Evolutionary conservation across 2,113 vertebrate genomes (phyloP), one percentile per base, ranked within the genome.

Genomic region (Myanophis thanlyinensis): DNA sequence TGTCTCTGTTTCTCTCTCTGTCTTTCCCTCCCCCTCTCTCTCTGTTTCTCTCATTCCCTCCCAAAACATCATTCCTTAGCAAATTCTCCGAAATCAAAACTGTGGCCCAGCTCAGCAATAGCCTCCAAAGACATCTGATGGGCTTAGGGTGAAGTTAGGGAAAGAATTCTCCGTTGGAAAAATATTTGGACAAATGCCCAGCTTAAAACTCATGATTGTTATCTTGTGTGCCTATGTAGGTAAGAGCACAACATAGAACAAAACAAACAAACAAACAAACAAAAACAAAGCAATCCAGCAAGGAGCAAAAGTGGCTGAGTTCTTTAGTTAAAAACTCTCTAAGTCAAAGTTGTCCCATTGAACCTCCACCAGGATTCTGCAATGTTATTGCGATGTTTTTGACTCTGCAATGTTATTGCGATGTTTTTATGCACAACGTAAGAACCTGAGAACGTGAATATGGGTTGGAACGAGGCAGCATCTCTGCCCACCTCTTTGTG

Each of bases 401-500:
- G 13, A 47, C 0, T 7, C 25, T 96, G 27, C 62, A 35, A 18
- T 67, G 30, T 96, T 96, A 94, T 94, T 40, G 89, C 85, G 7
- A 52, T 35, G n/a, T n/a, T 48, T 22, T 89, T 35, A 80, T 56
- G 5, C 44, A 27, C 96, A 95, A 94, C 94, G 94, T 93, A 93
- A 92, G 89, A n/a, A 15, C 4, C 93, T 87, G 52, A 90, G 89
- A 90, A 35, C 92, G 95, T 92, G 93, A 92, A 18, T 62, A 27
- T 7, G 12, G 3, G 23, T 22, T n/a, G 9, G 12, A 23, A 35
- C 27, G n/a, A 95, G 91, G 94, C 93, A 48, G 94, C 96, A 93
- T 96, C 93, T 97, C 97, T 96, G 96, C 94, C 94, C 54, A 94
- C 94, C 94, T 30, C 44, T 51, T 94, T 62, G 18, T 90, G 91